Base-by-base conservation (phyloP, 2,888 invertebrate species). In the Lydus trimaculatus region DNA sequence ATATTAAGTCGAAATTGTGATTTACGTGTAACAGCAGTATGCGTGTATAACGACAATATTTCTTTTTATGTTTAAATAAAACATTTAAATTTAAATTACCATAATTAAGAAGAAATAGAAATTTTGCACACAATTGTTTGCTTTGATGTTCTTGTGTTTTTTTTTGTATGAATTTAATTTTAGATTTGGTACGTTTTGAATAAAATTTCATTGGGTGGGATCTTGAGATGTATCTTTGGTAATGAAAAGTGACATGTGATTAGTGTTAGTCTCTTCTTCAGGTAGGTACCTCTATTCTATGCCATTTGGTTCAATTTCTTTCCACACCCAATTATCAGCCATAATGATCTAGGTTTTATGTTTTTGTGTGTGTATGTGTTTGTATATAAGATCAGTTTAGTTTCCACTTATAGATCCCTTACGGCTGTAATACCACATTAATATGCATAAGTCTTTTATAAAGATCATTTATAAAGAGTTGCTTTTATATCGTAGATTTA, bases 231-330 rank as follows among this genome's bases (percentile, higher is more conserved):
- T 74, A 77, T 76, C 78, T 75, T 78, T 78, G 78, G 76, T 82
- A 82, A 82, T 82, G 81, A 80, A 80, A 76, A 74, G 76, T 81
- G 81, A 80, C 81, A 78, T 79, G 76, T 78, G 82, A 80, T 80
- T 80, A 81, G 80, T 56, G 56, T 56, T 56, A 25, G 56, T 56
- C 25, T 56, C 25, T 23, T 56, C 25, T 23, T 56, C 56, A 56
- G 56, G 56, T 56, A 56, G 56, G 56, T 25, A 3, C 25, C 23
- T 25, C 7, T 13, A 13, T 23, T 11, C 23, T 23, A 20, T 9
- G 2, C 2, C 17, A 23, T 52, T 56, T 9, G 1, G 56, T 56
- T 63, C 60, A 56, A 25, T 66, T 71, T 73, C 75, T 76, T 73
- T 74, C 72, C 72, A 72, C 72, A 72, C 72, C 75, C 75, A 76